A percentile compares a stretch with the other conserved stretches of the same genome.
Conservation (phyloP, 2,888 invertebrate species). For the Sesia bembeciformis region DNA sequence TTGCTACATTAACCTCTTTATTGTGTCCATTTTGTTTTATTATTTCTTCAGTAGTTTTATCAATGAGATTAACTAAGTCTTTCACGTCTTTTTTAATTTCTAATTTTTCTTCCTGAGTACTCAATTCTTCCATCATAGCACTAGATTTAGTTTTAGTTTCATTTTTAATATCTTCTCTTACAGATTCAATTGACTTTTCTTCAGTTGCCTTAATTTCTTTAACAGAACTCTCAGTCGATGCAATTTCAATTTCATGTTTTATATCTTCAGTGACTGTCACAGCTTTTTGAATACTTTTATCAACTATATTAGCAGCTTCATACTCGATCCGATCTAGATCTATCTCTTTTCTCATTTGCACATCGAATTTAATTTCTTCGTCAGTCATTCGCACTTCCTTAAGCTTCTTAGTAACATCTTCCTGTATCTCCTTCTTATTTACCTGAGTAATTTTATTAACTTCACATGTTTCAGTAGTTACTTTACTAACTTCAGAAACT, state of each 20-base stretch:
- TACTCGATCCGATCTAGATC: slow-evolving; percentile 43
- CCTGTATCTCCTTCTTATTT: slow-evolving; percentile 4
- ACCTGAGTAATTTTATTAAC: slow-evolving; percentile 5
- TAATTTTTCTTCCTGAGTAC: background rate
- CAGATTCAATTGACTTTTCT: slow-evolving; percentile 1
- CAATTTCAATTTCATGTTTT: slow-evolving; percentile 40
- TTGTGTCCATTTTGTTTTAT: slow-evolving; percentile 9
- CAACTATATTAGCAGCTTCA: slow-evolving; percentile 40
- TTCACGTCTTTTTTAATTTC: slow-evolving; percentile 7
- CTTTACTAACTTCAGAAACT: background rate
- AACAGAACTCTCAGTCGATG: slow-evolving; percentile 14
- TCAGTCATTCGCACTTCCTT: slow-evolving; percentile 15
- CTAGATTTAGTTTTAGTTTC: background rate
- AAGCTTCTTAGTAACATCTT: slow-evolving; percentile 11
- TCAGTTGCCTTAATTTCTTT: slow-evolving; percentile 2
- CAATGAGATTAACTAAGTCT: slow-evolving; percentile 12
- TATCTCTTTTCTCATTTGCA: slow-evolving; percentile 29
- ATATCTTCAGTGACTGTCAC: slow-evolving; percentile 44
- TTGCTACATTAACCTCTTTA: slow-evolving; percentile 10
- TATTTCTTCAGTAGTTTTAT: slow-evolving; percentile 15
- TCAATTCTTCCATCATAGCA: background rate
- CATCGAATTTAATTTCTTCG: slow-evolving; percentile 18
- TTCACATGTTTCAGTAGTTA: slow-evolving; percentile 1
- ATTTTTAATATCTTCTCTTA: slow-evolving; percentile 1
- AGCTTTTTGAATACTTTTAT: slow-evolving; percentile 50